Base-by-base conservation (phyloP, 2,797 vertebrate species). In the Onychomys leucogaster region DNA sequence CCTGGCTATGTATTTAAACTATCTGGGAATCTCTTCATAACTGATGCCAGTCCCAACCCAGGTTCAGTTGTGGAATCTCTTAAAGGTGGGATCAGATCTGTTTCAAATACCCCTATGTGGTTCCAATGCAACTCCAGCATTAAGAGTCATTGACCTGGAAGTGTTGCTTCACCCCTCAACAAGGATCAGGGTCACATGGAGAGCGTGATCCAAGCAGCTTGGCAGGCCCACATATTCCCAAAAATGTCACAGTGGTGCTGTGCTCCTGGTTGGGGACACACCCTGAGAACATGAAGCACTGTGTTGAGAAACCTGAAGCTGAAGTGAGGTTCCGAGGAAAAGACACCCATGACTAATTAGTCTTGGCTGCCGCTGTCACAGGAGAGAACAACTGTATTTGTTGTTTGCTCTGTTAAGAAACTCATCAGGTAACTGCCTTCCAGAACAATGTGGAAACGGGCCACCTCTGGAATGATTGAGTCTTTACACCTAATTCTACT, bases 401-500 rank as follows among this genome's bases (percentile, higher is more conserved):
- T 83, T 84, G 55, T n/a, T 75, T 27, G 19, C 14, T 76, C 43
- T 90, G 16, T 76, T 87, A 57, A 94, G 80, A 93, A 96, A 61
- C 21, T 81, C 29, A 37, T 41, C 32, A 43, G n/a, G 52, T 21
- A 91, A 81, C n/a, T 61, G 11, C 67, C 78, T 49, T 85, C 46
- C 59, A 2, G 63, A 77, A 83, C 57, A 46, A 2, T 65, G 71
- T 34, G 29, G 59, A 94, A 92, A 91, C 32, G 14, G 73, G 2
- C 69, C 61, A 80, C 52, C 59, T 11, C 82, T 41, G n/a, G 27
- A 65, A 49, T 59, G 27, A 49, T 46, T 89, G 19, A n/a, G 41
- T 78, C 2, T 52, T 57, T 80, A 27, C 0, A 67, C 46, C 27
- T 43, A 34, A n/a, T 65, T 17, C 65, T 87, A 37, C n/a, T 11